Evolutionary conservation across 2,888 invertebrate genomes (phyloP), one percentile per base, ranked within the genome.

Genomic region (Nemapogon koenigi): DNA sequence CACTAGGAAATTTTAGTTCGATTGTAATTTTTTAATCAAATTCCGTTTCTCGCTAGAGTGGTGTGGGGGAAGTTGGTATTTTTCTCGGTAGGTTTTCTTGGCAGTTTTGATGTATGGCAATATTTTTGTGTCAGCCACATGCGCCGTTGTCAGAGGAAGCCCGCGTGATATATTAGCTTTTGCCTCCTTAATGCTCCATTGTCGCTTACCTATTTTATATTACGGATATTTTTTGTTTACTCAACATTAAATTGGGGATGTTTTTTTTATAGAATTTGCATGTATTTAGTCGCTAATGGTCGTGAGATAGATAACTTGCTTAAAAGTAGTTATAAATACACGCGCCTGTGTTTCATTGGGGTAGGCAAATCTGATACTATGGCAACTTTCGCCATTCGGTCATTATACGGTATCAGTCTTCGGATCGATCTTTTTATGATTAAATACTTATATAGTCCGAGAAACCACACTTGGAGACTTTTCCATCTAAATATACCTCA

Each of bases 91-190:
- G 37, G 51, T 56, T 62, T 49, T 33, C 64, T 63, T 62, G 62
- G 62, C 67, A 66, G 66, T 70, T 70, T 75, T 73, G 75, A 73
- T 75, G 76, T 73, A 73, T 64, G 69, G 57, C 71, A 76, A 75
- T 75, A 75, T 75, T 36, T 73, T 64, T 59, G 60, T 56, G 76
- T 75, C 75, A 65, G 62, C 51, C 63, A 56, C 75, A 75, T 60
- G 55, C 64, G 60, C 55, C 52, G 45, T 41, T 48, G 47, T 37
- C 37, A 37, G 33, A 33, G 57, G 64, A 66, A 70, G 68, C 62
- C 57, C 51, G 49, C 53, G 44, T 71, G 72, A 75, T 75, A 72
- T 75, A 75, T 76, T 63, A 63, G 59, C 59, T 53, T 55, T 53
- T 49, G 47, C 48, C 52, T 40, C 17, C 35, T 37, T 37, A 14